Percentiles rank a stretch among this genome's conserved stretches.
Evolutionary conservation across 2,888 invertebrate species (phyloP).

Genomic region (Mythimna lalbum): DNA sequence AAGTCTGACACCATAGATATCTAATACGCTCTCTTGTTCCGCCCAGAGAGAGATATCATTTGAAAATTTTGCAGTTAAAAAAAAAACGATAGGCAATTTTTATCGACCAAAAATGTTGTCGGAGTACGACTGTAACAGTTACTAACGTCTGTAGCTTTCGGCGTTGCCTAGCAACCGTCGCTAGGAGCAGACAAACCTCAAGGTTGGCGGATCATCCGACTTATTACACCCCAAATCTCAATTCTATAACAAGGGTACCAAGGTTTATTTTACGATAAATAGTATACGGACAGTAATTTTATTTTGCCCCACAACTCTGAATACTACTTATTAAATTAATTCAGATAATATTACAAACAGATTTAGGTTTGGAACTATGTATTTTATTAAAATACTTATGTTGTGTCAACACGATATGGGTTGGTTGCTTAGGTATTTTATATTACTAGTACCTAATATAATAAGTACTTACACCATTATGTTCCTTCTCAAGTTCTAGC

Average conservation of each 20-base stretch:
- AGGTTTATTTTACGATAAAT: constrained; percentile 27
- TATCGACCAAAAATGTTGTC: constrained; percentile 29
- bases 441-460: no score
- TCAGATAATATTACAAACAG: constrained; percentile 30
- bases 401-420: neutral
- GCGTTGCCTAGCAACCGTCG: constrained; percentile 72
- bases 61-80: no score
- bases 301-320: constrained; percentile 5
- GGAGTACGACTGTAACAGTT: constrained; percentile 22
- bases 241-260: constrained; percentile 16
- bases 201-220: constrained; percentile 40
- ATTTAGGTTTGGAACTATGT: constrained; percentile 8
- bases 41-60: no score
- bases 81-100: neutral
- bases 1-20: no score
- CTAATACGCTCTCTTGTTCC: no score
- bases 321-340: constrained; percentile 41
- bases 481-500: no score
- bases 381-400: constrained; percentile 1
- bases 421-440: neutral
- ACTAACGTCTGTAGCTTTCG: no score
- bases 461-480: no score
- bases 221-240: constrained; percentile 21
- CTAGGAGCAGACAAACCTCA: constrained; percentile 59
- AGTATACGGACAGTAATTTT: constrained; percentile 14